phyloP scores from a whole-genome alignment of 2,797 vertebrate species.

The Phoxinus dragarum region DNA sequence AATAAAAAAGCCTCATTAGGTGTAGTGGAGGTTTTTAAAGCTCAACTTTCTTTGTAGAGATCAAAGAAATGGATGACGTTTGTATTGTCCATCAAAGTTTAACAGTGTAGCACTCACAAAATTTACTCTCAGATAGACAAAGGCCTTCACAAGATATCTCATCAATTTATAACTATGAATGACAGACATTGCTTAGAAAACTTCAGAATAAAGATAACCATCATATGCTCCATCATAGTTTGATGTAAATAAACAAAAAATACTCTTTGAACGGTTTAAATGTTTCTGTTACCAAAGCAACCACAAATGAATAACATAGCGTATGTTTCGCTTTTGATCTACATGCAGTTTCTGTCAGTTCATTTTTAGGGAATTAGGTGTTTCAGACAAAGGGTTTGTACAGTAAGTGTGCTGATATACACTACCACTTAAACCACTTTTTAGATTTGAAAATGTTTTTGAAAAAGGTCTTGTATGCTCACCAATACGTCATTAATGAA shows the following conservation, averaged over 20 bases:
- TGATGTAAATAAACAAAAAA: neutral
- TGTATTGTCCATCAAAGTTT: slow-evolving; percentile 17
- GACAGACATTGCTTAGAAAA: neutral
- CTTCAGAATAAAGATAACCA: neutral
- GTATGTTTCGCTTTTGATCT: neutral
- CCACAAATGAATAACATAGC: neutral
- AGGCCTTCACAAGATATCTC: neutral
- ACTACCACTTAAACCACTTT: neutral
- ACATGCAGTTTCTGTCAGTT: neutral
- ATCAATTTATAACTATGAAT: slow-evolving; percentile 7
- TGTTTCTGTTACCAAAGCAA: neutral
- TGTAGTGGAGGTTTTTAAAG: slow-evolving; percentile 18
- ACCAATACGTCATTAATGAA: neutral
- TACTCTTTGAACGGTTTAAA: neutral
- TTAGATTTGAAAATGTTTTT: neutral
- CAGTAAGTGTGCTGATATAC: neutral
- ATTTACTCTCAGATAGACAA: neutral
- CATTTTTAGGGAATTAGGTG: neutral
- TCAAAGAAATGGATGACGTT: slow-evolving; percentile 16
- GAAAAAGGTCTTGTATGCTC: neutral
- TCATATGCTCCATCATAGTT: neutral
- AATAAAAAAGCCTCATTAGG: neutral
- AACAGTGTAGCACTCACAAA: slow-evolving; percentile 1
- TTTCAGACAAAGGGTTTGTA: neutral
- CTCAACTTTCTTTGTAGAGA: neutral